Conservation (phyloP, 2,888 invertebrate species). For the Pycnomerus fuliginosus region DNA sequence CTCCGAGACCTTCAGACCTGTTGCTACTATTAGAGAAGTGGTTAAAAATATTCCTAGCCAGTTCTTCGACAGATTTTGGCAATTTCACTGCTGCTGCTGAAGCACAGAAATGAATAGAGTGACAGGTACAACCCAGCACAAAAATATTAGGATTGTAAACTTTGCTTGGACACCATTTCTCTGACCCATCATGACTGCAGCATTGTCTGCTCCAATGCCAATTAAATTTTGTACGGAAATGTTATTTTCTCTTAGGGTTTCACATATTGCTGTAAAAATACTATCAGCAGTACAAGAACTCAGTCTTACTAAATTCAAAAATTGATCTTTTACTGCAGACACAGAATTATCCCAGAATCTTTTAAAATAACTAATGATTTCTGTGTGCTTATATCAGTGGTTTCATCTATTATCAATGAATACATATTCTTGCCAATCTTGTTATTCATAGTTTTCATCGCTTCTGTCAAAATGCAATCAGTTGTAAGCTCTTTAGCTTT, state of each 20-base stretch:
- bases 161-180: conserved; percentile 27
- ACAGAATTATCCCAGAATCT: neutral
- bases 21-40: no score
- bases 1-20: no score
- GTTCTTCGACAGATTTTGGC: no score
- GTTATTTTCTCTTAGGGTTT: conserved; percentile 9
- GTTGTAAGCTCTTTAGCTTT: conserved; percentile 23
- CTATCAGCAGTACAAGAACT: conserved; percentile 9
- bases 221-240: conserved; percentile 10
- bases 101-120: conserved; percentile 33
- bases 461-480: conserved; percentile 20
- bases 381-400: conserved; percentile 29
- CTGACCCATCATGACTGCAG: conserved; percentile 30
- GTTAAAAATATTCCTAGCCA: no score
- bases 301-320: neutral
- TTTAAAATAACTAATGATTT: conserved; percentile 25
- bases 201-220: conserved; percentile 24
- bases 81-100: conserved; percentile 34
- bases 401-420: conserved; percentile 33
- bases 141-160: conserved; percentile 29
- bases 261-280: conserved; percentile 10
- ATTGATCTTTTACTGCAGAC: neutral
- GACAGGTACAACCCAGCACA: conserved; percentile 37
- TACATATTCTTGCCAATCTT: conserved; percentile 20
- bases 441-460: conserved; percentile 5